Base-by-base conservation (phyloP, 2,888 invertebrate genomes). In the Apamea epomidion region DNA sequence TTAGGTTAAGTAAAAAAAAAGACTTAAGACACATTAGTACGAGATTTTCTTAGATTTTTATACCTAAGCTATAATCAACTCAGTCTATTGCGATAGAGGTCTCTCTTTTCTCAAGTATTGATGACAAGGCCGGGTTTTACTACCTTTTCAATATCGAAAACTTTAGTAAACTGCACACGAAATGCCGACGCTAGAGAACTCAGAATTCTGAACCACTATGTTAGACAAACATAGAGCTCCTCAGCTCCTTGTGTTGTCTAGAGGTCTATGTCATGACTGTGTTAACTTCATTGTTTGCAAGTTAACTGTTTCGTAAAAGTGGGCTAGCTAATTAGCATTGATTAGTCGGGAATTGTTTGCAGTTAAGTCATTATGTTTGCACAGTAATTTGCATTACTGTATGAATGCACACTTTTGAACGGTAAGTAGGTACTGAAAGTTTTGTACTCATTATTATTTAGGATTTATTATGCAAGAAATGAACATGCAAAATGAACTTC, bases 221-320 rank as follows among this genome's bases (percentile, higher is more conserved):
- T 14, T 32, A 8, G 25, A 3, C 14, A 51, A 58, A 72, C 18
- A 51, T 45, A 12, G 21, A 67, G 12, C 16, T n/a, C 71, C 6
- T 62, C 29, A 58, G 2, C 18, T 4, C 54, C 29, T 62, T 68
- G 5, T 69, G 29, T 45, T 51, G 12, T 58, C 64, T 10, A 6
- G 51, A 58, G 84, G 78, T 71, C 29, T 79, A 12, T 69, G 29
- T 72, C 82, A 58, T 42, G 65, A 74, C 72, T 58, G 37, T 69
- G 71, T 83, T 83, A 75, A 58, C 68, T 54, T 21, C 37, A 76
- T 78, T 87, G 87, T 85, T 87, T 64, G 71, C 73, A 74, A 74
- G 67, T 16, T 78, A 76, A 81, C 85, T 74, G 85, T 87, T 64
- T 58, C 32, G 64, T 62, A 21, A 18, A 87, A 84, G 69, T 74